Evolutionary conservation across 2,888 invertebrate species (phyloP).

Genomic region (Tigriopus californicus): DNA sequence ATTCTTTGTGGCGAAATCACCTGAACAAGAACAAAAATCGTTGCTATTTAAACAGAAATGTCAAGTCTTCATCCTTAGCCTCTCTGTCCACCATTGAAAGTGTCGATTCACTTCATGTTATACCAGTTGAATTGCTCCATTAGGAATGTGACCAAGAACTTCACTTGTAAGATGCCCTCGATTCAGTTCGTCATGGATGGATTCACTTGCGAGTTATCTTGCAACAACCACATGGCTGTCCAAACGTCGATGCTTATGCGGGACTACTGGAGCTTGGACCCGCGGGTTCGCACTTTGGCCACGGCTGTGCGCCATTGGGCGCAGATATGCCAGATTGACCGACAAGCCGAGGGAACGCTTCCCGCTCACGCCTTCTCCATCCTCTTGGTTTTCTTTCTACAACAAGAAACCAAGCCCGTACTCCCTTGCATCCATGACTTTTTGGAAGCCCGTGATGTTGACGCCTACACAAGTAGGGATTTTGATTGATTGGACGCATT

Average conservation of each 20-base stretch:
- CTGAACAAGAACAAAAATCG: too few relatives aligned
- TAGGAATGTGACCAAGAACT: constrained; percentile 25
- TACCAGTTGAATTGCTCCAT: too few relatives aligned
- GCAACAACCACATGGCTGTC: constrained; percentile 25
- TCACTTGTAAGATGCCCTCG: constrained; percentile 27
- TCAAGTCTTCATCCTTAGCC: too few relatives aligned
- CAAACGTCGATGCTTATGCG: constrained; percentile 22
- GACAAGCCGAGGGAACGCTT: constrained; percentile 30
- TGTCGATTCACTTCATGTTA: too few relatives aligned
- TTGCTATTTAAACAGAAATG: too few relatives aligned
- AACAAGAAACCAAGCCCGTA: constrained; percentile 29
- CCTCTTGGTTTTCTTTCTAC: constrained; percentile 34
- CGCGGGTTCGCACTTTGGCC: constrained; percentile 24
- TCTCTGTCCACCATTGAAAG: too few relatives aligned
- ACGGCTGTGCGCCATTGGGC: constrained; percentile 28
- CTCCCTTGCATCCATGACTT: not conserved
- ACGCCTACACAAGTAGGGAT: not conserved
- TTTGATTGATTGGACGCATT: not conserved
- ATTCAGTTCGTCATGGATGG: constrained; percentile 23
- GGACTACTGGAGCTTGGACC: constrained; percentile 24
- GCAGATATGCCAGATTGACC: constrained; percentile 29
- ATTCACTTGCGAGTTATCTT: constrained; percentile 24
- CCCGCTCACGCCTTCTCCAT: constrained; percentile 32
- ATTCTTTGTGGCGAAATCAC: too few relatives aligned
- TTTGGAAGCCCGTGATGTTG: constrained; percentile 12